Conservation (phyloP, 2,113 vertebrate genomes). For the Siphamia tubifer region DNA sequence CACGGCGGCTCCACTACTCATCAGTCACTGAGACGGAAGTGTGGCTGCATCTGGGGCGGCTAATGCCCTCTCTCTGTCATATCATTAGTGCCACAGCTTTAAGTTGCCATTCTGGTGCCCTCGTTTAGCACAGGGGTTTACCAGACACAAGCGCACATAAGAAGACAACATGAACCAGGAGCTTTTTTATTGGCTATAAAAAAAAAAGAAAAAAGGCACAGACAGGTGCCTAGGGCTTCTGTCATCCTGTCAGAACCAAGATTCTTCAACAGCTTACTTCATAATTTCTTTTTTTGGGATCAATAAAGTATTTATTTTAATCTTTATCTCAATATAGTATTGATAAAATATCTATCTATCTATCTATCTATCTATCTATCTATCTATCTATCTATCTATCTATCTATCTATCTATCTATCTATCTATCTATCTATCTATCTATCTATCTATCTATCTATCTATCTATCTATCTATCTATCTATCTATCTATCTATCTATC, state of each 20-base stretch:
- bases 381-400: no score
- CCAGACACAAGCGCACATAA: constrained; percentile 42
- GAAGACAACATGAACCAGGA: background rate
- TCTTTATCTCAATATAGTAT: no score
- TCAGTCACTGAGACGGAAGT: constrained; percentile 53
- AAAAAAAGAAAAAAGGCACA: constrained; percentile 37
- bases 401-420: no score
- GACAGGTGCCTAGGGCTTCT: constrained; percentile 22
- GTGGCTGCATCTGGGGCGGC: constrained; percentile 33
- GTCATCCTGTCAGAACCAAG: constrained; percentile 27
- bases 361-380: no score
- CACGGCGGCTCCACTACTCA: constrained; percentile 36
- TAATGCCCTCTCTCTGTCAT: constrained; percentile 66
- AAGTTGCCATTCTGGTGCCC: constrained; percentile 48
- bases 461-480: no score
- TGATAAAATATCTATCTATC: no score
- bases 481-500: no score
- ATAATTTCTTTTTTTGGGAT: no score
- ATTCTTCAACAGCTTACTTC: constrained; percentile 26
- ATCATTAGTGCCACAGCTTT: constrained; percentile 69
- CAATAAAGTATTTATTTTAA: no score
- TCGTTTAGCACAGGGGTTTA: constrained; percentile 48
- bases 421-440: no score
- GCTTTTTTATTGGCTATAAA: constrained; percentile 46
- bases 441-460: no score